Conservation (phyloP, 2,113 vertebrate genomes). For the Thymallus thymallus region DNA sequence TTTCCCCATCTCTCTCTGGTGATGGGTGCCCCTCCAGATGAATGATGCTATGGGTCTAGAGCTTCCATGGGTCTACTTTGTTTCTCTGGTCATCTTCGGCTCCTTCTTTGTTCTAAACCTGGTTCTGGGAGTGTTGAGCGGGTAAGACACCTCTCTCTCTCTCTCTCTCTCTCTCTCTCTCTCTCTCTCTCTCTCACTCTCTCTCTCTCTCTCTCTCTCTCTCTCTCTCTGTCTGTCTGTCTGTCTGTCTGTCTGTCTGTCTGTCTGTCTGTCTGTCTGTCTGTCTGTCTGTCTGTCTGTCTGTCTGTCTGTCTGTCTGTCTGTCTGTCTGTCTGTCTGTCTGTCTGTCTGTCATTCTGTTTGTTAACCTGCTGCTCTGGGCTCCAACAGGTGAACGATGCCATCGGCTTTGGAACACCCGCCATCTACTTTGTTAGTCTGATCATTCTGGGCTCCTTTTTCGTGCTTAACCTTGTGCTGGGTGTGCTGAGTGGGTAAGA, state of each 20-base stretch:
- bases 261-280: too few relatives aligned
- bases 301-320: not conserved
- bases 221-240: too few relatives aligned
- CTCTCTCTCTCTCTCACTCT: too few relatives aligned
- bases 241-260: too few relatives aligned
- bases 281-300: not conserved
- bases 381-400: slow-evolving; percentile 69
- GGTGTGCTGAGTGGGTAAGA: slow-evolving; percentile 99
- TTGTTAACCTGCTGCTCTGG: slow-evolving; percentile 81
- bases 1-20: slow-evolving; percentile 8
- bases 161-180: slow-evolving; percentile 21
- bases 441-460: slow-evolving; percentile 99
- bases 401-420: slow-evolving; percentile 68
- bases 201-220: too few relatives aligned
- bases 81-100: slow-evolving; percentile 99
- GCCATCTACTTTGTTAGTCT: slow-evolving; percentile 99
- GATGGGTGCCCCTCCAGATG: slow-evolving; percentile 80
- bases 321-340: not conserved
- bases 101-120: slow-evolving; percentile 99
- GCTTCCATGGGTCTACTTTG: slow-evolving; percentile 99
- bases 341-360: not conserved
- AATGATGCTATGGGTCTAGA: slow-evolving; percentile 99
- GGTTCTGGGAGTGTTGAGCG: slow-evolving; percentile 99
- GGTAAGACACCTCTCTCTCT: slow-evolving; percentile 85
- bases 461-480: slow-evolving; percentile 99